Base-by-base conservation (phyloP, 2,888 invertebrate genomes). In the Noctuana brunneofusca region DNA sequence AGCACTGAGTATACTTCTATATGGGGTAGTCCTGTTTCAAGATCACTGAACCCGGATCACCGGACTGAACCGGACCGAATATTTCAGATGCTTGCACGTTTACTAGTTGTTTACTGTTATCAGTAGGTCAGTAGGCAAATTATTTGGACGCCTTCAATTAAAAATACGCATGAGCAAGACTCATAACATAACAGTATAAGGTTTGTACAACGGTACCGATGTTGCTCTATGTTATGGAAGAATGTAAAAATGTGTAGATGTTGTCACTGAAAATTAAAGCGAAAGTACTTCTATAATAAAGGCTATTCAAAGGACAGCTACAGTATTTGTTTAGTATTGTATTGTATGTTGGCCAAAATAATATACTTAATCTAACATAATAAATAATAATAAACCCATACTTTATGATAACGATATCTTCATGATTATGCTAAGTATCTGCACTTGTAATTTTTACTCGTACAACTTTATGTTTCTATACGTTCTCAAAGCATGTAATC, bases 41-140 rank as follows among this genome's bases (percentile, higher is more conserved):
- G 83, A 73, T 60, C 83, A 68, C 64, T 79, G 83, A 84, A 81
- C 83, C 72, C 76, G 67, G 68, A 66, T 30, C 55, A 38, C 53
- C 20, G 38, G 38, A 38, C 38, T 14, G 4, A 38, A 38, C 38
- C 14, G 38, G 38, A 14, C 3, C 63, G 66, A 65, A 70, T 84
- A 82, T 85, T 84, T 83, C 66, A 72, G 76, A 78, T 78, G 62
- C 62, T 22, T 35, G 58, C 69, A 48, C 22, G 48, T 48, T 41
- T 58, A 38, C 50, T 63, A 67, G n/a, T 48, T 78, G 78, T 81
- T 83, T 81, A 81, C 78, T 14, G 27, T 2, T 49, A 11, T 58
- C 50, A 27, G 24, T 41, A 12, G 58, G 58, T 58, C 30, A 58
- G 50, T 58, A 27, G 58, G 58, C 41, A 41, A 50, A 41, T 27